Evolutionary conservation across 2,113 vertebrate genomes (phyloP).

Genomic region (Psittacara wagleri): DNA sequence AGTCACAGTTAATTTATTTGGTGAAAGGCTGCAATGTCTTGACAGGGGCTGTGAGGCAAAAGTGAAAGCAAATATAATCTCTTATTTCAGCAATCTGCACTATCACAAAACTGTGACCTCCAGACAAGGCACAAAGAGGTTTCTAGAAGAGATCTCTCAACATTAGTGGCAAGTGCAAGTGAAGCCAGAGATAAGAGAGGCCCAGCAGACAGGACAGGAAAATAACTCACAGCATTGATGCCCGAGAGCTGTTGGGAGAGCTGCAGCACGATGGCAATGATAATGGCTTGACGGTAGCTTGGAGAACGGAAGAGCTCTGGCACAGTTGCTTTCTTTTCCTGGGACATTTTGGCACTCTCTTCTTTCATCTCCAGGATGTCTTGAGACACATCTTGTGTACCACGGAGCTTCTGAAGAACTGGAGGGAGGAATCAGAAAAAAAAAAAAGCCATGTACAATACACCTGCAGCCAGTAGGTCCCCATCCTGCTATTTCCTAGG

Average conservation of each 20-base stretch:
- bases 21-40: background rate
- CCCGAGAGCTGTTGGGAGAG: slow-evolving; percentile 96
- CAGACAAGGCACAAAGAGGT: background rate
- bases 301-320: slow-evolving; percentile 85
- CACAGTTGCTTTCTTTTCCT: slow-evolving; percentile 88
- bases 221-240: slow-evolving; percentile 91
- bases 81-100: background rate
- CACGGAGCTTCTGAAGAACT: slow-evolving; percentile 87
- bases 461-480: background rate
- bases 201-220: background rate
- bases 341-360: slow-evolving; percentile 85
- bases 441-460: background rate
- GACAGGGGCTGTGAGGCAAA: fast-evolving
- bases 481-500: background rate
- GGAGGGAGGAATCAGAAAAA: background rate
- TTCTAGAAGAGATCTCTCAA: background rate
- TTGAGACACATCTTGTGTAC: slow-evolving; percentile 78
- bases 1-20: background rate
- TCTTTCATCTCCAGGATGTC: slow-evolving; percentile 95
- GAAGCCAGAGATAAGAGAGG: background rate
- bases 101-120: background rate
- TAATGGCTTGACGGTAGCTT: slow-evolving; percentile 87
- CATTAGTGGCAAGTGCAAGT: background rate
- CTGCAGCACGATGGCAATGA: slow-evolving; percentile 91
- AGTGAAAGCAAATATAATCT: background rate